phyloP scores from a whole-genome alignment of 2,797 vertebrate genomes.

The Loriculus beryllinus region DNA sequence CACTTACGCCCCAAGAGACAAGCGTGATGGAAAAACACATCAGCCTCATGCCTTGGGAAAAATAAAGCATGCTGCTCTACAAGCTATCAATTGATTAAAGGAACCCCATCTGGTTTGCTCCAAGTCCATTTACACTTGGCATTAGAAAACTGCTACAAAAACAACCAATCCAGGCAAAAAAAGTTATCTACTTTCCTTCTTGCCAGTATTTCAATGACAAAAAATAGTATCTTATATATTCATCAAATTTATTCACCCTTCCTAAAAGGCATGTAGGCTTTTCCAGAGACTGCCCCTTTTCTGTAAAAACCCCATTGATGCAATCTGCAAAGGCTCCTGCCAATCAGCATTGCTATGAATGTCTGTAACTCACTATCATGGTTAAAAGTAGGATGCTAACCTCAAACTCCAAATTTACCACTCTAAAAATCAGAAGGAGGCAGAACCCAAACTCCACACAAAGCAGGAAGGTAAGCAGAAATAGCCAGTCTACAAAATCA shows the following conservation, averaged over 20 bases:
- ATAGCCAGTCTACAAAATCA: background rate
- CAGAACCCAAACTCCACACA: background rate
- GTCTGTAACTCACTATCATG: background rate
- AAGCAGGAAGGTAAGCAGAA: background rate
- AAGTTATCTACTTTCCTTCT: background rate
- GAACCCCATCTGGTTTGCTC: background rate
- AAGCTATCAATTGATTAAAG: background rate
- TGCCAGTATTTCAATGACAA: background rate
- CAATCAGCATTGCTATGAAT: background rate
- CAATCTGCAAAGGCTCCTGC: background rate
- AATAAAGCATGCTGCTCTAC: background rate
- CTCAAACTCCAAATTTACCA: background rate
- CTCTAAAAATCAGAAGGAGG: background rate
- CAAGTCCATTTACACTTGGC: background rate
- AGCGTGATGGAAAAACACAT: background rate
- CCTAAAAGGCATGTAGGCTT: background rate
- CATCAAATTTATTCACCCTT: background rate
- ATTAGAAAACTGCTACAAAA: background rate
- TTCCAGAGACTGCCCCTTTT: background rate
- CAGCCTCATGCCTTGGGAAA: background rate
- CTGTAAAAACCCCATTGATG: background rate
- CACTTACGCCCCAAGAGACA: background rate
- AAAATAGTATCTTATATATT: background rate
- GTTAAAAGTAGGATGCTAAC: background rate
- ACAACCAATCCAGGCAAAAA: background rate